Evolutionary conservation across 2,113 vertebrate species (phyloP).

Genomic region (Phrynosoma blainvillii): DNA sequence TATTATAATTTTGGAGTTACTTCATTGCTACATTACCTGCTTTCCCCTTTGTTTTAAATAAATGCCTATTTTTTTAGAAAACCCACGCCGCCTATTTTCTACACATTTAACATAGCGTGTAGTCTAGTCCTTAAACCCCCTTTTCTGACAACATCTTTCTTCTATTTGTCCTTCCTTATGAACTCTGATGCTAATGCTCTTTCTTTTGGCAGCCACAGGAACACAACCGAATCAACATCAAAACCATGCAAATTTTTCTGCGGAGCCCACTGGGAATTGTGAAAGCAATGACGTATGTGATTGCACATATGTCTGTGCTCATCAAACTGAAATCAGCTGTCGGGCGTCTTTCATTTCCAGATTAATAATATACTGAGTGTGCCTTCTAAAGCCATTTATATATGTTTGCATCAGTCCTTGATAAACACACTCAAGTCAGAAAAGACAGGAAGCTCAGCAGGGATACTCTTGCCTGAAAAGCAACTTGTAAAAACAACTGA

Average conservation of each 20-base stretch:
- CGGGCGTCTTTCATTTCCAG: constrained; percentile 58
- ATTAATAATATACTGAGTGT: constrained; percentile 57
- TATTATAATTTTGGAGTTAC: no score
- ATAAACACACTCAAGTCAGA: constrained; percentile 61
- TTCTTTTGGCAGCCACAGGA: not conserved
- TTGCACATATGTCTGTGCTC: constrained; percentile 3
- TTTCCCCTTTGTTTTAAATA: no score
- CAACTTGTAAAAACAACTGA: constrained; percentile 69
- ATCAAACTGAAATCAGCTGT: constrained; percentile 57
- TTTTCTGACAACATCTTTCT: not conserved
- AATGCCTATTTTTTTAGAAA: no score
- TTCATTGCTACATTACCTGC: no score
- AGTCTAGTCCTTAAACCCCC: not conserved
- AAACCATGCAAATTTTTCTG: constrained; percentile 34
- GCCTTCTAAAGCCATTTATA: constrained; percentile 69
- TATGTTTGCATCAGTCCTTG: constrained; percentile 67
- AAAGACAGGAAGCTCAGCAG: constrained; percentile 58
- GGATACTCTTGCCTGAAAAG: constrained; percentile 46
- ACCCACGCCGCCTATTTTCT: not conserved
- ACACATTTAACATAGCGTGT: not conserved
- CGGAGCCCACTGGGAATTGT: constrained; percentile 16
- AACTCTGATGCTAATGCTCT: not conserved
- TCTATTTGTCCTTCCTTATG: fast-evolving
- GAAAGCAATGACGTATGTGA: constrained; percentile 24
- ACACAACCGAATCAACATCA: constrained; percentile 18